phyloP scores from a whole-genome alignment of 1,140 invertebrate species.

The Dendroctonus ponderosae region DNA sequence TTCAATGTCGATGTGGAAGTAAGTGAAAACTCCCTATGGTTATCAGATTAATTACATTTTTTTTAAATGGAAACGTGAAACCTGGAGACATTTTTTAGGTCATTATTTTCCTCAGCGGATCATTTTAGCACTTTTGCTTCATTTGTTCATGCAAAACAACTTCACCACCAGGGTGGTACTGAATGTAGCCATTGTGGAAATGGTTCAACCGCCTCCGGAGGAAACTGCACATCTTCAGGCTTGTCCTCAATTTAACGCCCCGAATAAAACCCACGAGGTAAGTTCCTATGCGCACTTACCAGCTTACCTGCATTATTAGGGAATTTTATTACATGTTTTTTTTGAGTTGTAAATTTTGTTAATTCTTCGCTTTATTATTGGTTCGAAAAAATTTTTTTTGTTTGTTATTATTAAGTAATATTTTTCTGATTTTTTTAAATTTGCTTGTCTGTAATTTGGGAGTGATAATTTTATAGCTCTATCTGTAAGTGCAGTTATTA shows the following conservation, averaged over 20 bases:
- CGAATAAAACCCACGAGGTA: constrained; percentile 4
- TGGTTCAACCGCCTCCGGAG: constrained; percentile 10
- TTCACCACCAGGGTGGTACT: constrained; percentile 32
- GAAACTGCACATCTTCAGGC: constrained; percentile 4
- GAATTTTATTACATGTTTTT: too few relatives aligned
- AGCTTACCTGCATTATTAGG: not conserved
- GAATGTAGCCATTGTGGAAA: constrained; percentile 36
- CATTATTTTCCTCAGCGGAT: constrained; percentile 27
- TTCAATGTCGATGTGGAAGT: constrained; percentile 12
- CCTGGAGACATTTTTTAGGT: not conserved
- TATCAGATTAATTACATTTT: not conserved
- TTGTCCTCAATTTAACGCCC: constrained; percentile 11
- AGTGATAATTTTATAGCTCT: too few relatives aligned
- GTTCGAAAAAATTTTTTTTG: too few relatives aligned
- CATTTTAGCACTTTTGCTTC: constrained; percentile 31
- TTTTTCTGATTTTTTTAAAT: too few relatives aligned
- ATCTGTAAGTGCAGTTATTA: too few relatives aligned
- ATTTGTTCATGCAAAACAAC: constrained; percentile 27
- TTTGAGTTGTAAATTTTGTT: too few relatives aligned
- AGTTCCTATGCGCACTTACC: not conserved
- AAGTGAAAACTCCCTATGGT: not conserved
- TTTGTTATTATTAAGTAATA: too few relatives aligned
- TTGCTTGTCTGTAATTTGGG: too few relatives aligned
- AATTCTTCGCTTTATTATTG: too few relatives aligned
- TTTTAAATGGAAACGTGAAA: not conserved